A percentile compares a stretch with the other conserved stretches of the same genome.
phyloP scores from a whole-genome alignment of 2,797 vertebrate genomes.

The Chelon labrosus region DNA sequence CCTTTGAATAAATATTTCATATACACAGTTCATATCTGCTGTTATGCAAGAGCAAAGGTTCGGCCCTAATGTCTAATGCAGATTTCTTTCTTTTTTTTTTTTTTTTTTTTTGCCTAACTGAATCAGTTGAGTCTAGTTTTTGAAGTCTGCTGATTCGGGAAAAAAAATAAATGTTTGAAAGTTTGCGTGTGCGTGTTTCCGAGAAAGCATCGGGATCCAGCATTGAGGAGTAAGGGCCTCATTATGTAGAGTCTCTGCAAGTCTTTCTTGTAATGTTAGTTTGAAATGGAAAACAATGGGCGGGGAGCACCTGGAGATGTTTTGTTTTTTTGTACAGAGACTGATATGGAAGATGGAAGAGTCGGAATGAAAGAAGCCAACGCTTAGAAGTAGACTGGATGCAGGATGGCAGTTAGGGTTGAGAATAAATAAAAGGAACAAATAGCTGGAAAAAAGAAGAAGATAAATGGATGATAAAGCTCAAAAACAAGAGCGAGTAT shows the following conservation, averaged over 20 bases:
- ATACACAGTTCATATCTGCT: slow-evolving; percentile 76
- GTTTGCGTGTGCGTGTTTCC: slow-evolving; percentile 19
- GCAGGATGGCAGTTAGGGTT: slow-evolving; percentile 7
- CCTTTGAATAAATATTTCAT: slow-evolving; percentile 87
- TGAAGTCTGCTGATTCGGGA: slow-evolving; percentile 50
- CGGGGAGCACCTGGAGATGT: slow-evolving; percentile 19
- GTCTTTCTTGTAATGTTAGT: slow-evolving; percentile 40
- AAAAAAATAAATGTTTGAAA: slow-evolving; percentile 37
- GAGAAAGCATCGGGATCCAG: neutral
- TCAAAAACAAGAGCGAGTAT: slow-evolving; percentile 10
- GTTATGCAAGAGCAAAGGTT: slow-evolving; percentile 60
- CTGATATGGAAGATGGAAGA: slow-evolving; percentile 27
- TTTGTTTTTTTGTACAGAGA: slow-evolving; percentile 23
- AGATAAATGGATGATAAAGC: slow-evolving; percentile 29
- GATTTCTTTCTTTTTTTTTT: slow-evolving; percentile 17
- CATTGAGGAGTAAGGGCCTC: slow-evolving; percentile 26
- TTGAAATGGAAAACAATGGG: slow-evolving; percentile 54
- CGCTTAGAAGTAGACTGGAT: slow-evolving; percentile 12
- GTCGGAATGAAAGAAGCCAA: slow-evolving; percentile 14
- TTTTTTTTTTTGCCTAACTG: slow-evolving; percentile 11
- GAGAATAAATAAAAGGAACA: slow-evolving; percentile 20
- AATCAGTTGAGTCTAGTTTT: slow-evolving; percentile 36
- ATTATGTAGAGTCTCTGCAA: slow-evolving; percentile 35
- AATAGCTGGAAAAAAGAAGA: neutral
- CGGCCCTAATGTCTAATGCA: slow-evolving; percentile 59